A percentile compares a stretch with the other conserved stretches of the same genome.
Evolutionary conservation across 2,888 invertebrate genomes (phyloP).

Genomic region (Bunonema sp.): DNA sequence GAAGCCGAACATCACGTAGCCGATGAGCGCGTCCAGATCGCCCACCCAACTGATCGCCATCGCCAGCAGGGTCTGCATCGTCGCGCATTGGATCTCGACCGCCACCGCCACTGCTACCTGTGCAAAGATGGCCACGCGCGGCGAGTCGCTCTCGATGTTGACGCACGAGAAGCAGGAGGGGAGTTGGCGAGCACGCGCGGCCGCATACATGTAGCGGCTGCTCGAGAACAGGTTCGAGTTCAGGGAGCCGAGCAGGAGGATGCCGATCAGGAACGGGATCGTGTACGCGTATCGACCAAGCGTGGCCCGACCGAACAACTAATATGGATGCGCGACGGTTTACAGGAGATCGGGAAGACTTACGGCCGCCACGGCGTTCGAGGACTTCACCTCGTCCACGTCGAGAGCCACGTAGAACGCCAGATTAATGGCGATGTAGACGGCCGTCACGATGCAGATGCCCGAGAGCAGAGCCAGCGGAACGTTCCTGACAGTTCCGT

Average conservation of each 20-base stretch:
- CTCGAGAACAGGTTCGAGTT: slow-evolving; percentile 42
- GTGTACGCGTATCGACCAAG: slow-evolving; percentile 31
- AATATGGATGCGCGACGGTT: slow-evolving; percentile 5
- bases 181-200: slow-evolving; percentile 38
- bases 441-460: slow-evolving; percentile 24
- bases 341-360: slow-evolving; percentile 7
- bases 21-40: slow-evolving; percentile 36
- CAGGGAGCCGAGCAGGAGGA: slow-evolving; percentile 38
- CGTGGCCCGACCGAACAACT: slow-evolving; percentile 38
- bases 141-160: slow-evolving; percentile 31
- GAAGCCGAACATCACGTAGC: slow-evolving; percentile 41
- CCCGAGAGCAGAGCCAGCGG: slow-evolving; percentile 34
- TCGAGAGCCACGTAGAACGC: slow-evolving; percentile 42
- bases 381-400: slow-evolving; percentile 36
- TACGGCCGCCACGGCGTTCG: slow-evolving; percentile 41
- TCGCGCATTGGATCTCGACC: no score
- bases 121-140: slow-evolving; percentile 35
- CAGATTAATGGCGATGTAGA: slow-evolving; percentile 36
- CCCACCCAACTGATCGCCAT: slow-evolving; percentile 35
- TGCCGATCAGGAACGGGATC: slow-evolving; percentile 41
- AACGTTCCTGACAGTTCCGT: slow-evolving; percentile 31
- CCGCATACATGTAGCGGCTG: slow-evolving; percentile 39
- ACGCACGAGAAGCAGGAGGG: slow-evolving; percentile 38
- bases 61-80: slow-evolving; percentile 37
- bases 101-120: no score